phyloP scores from a whole-genome alignment of 2,888 invertebrate genomes.

The Xestobium rufovillosum region DNA sequence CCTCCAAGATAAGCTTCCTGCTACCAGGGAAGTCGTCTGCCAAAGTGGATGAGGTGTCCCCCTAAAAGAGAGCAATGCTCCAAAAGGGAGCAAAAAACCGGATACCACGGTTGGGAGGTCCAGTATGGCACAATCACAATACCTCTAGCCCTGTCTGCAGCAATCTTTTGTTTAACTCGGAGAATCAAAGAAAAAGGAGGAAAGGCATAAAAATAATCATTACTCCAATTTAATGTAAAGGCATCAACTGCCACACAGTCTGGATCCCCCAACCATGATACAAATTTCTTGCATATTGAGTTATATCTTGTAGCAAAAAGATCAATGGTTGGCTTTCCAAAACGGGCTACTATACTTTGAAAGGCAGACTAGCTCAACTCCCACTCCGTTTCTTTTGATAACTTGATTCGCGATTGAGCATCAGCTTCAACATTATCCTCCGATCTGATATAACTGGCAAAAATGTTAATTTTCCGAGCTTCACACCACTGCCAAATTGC shows the following conservation, averaged over 20 bases:
- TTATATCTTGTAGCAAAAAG: conserved; percentile 13
- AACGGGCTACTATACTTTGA: conserved; percentile 7
- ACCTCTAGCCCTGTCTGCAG: conserved; percentile 8
- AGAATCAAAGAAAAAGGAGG: conserved; percentile 7
- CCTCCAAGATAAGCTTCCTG: conserved; percentile 18
- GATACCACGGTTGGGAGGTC: too few relatives aligned
- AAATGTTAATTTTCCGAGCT: conserved; percentile 17
- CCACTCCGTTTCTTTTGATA: conserved; percentile 18
- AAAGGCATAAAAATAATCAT: conserved; percentile 18
- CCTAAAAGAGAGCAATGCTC: conserved; percentile 15
- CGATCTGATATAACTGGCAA: conserved; percentile 22
- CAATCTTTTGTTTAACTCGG: conserved; percentile 6
- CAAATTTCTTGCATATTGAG: conserved; percentile 13
- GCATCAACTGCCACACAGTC: conserved; percentile 6
- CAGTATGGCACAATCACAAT: conserved; percentile 10
- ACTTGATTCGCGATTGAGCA: conserved; percentile 22
- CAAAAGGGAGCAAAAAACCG: conserved; percentile 7
- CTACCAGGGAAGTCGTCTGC: conserved; percentile 19
- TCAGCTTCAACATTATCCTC: conserved; percentile 24
- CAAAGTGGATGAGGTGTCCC: conserved; percentile 8
- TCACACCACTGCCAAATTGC: conserved; percentile 24
- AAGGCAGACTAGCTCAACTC: conserved; percentile 7
- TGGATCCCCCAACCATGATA: conserved; percentile 13
- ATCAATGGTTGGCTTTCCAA: conserved; percentile 11
- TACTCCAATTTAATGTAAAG: too few relatives aligned